These are phyloP conservation scores for Agapornis roseicollis DNA, from an alignment of 2,113 vertebrate species.

Conservation along the genomic window DNA sequence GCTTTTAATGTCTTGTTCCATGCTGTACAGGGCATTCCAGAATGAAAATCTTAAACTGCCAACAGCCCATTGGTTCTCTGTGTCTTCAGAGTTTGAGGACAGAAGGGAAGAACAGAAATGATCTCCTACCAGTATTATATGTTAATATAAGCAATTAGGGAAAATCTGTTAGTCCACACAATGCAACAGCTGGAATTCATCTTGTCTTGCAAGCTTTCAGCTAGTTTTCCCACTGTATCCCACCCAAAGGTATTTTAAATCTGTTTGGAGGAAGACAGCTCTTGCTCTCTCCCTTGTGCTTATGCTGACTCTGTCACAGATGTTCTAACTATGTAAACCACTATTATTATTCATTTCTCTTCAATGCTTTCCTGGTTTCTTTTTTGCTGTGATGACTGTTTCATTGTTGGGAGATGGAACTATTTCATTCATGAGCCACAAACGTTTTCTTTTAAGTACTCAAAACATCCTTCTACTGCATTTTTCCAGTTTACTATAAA, in stretches of 20 bases:
- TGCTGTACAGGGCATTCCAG: neutral
- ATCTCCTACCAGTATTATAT: neutral
- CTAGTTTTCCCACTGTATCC: neutral
- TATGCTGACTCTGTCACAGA: neutral
- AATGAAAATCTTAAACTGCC: neutral
- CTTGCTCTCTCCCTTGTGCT: neutral
- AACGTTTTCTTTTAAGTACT: conserved; percentile 14
- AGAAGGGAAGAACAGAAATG: neutral
- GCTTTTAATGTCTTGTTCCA: neutral
- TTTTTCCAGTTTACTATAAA: neutral
- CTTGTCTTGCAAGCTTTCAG: neutral
- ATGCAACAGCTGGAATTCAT: neutral
- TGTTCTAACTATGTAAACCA: neutral
- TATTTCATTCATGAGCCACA: conserved; percentile 22
- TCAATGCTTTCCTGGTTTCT: neutral
- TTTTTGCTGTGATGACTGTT: neutral
- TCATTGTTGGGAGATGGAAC: neutral
- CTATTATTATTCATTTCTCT: neutral
- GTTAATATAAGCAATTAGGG: neutral
- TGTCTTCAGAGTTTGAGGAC: neutral
- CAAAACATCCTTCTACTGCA: neutral
- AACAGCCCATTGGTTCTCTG: accelerated
- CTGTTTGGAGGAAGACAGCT: neutral
- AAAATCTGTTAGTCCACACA: neutral
- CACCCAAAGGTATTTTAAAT: neutral